These are phyloP conservation scores for Xiphias gladius DNA, from an alignment of 2,113 vertebrate genomes.

Conservation along the genomic window DNA sequence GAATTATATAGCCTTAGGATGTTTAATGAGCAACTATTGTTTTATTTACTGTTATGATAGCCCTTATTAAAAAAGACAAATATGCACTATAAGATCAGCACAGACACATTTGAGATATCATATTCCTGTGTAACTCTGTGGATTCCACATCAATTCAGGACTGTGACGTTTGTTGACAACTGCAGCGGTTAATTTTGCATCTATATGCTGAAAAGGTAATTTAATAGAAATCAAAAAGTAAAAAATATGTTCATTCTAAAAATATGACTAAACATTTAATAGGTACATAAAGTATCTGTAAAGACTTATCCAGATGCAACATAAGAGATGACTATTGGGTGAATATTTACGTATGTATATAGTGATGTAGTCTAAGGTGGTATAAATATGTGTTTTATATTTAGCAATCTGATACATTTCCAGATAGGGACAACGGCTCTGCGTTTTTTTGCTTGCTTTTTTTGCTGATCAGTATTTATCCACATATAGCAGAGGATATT, in stretches of 20 bases:
- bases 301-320: background rate
- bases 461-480: background rate
- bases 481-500: background rate
- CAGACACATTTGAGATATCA: background rate
- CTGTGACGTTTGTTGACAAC: background rate
- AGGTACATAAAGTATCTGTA: background rate
- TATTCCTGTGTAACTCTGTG: background rate
- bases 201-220: background rate
- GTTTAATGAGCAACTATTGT: background rate
- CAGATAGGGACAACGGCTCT: too few relatives aligned
- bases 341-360: background rate
- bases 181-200: background rate
- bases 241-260: background rate
- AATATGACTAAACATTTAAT: background rate
- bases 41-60: too few relatives aligned
- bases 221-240: background rate
- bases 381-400: background rate
- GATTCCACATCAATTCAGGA: background rate
- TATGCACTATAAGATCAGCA: background rate
- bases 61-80: background rate
- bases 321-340: background rate
- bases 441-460: too few relatives aligned
- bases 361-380: background rate
- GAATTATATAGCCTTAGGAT: background rate
- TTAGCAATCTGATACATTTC: background rate